Base-by-base conservation (phyloP, 2,888 invertebrate species). In the Acleris literana region DNA sequence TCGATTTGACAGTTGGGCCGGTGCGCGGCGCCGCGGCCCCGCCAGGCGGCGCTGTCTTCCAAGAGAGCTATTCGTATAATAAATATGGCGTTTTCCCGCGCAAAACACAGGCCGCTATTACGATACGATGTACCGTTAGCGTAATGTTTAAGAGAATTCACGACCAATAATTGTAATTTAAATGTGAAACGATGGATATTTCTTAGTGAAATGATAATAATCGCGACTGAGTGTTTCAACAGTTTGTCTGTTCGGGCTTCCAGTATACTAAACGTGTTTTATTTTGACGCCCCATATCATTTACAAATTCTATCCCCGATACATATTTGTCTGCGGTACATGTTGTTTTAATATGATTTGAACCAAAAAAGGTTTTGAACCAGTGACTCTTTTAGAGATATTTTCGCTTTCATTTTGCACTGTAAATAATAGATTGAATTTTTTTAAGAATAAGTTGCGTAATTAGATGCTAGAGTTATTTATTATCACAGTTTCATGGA, bases 151-250 rank as follows among this genome's bases (percentile, higher is more conserved):
- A 89, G 87, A 76, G 74, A 85, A 88, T 82, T 88, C 90, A 91
- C 90, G 92, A 92, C 92, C 92, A 92, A 92, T 92, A 92, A 89
- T 85, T 91, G 89, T 92, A 92, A 91, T 87, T 82, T 84, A 83
- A 82, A 85, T 84, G 84, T 87, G 85, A 82, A 63, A 68, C 56
- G 61, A 58, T 81, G 77, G 77, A 83, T 85, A 84, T 88, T 90
- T 89, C 86, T 87, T 90, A 90, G 88, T 88, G 85, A 88, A 86
- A 84, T 83, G 85, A 87, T 89, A 87, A 87, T 90, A 87, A 90
- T 85, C 74, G 84, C 83, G 91, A 91, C 91, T 92, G 90, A 90
- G 81, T 83, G 89, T 89, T 86, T 84, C 82, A 84, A 86, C 87
- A 86, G 89, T 84, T 84, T 88, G 88, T 91, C 90, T 90, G 90